phyloP scores from a whole-genome alignment of 2,888 invertebrate genomes.

The Luffia ferchaultella region DNA sequence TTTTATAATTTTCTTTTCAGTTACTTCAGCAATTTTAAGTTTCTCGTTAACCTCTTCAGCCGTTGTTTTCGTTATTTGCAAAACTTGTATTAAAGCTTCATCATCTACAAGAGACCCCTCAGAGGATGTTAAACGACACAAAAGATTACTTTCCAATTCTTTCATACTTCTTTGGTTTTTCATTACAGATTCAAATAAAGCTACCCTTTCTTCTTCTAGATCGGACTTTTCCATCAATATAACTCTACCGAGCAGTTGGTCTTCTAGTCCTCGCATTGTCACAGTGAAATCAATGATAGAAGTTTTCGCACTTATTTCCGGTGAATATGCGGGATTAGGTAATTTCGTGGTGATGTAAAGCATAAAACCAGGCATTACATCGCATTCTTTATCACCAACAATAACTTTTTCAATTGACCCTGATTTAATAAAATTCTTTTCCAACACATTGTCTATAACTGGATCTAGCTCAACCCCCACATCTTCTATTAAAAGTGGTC shows the following conservation, averaged over 20 bases:
- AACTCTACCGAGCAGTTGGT: conserved; percentile 91
- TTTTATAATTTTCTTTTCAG: conserved; percentile 91
- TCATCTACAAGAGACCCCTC: conserved; percentile 95
- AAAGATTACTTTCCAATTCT: conserved; percentile 90
- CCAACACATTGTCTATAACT: conserved; percentile 94
- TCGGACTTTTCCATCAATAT: conserved; percentile 97
- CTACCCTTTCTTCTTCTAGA: conserved; percentile 91
- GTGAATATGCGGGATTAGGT: conserved; percentile 95
- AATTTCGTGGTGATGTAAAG: conserved; percentile 96
- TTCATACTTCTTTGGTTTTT: conserved; percentile 97
- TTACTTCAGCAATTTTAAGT: conserved; percentile 89
- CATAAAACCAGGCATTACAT: conserved; percentile 95
- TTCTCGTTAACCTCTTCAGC: conserved; percentile 96
- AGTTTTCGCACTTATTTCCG: conserved; percentile 95
- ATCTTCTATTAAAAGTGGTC: conserved; percentile 93
- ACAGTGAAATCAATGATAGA: conserved; percentile 98
- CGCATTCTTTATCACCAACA: conserved; percentile 96
- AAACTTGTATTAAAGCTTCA: conserved; percentile 90
- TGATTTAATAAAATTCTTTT: conserved; percentile 97
- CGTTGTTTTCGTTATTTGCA: conserved; percentile 86
- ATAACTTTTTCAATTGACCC: conserved; percentile 95
- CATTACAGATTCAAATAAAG: conserved; percentile 94
- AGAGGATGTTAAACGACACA: conserved; percentile 91
- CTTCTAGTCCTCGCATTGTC: conserved; percentile 95
- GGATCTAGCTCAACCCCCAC: conserved; percentile 95